phyloP scores from a whole-genome alignment of 1,140 invertebrate genomes.

The Drosophila kanapiae region DNA sequence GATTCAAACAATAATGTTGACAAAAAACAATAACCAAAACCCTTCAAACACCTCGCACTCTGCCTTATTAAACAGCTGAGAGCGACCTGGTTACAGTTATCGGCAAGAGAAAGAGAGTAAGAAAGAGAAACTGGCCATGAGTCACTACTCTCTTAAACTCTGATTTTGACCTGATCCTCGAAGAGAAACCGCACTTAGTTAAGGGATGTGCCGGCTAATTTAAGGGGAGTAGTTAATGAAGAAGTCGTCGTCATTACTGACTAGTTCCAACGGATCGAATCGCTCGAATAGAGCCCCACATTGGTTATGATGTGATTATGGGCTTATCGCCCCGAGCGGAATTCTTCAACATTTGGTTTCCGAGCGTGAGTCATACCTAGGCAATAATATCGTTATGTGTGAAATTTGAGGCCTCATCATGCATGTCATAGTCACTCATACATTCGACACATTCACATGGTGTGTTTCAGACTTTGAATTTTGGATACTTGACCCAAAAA shows the following conservation, averaged over 20 bases:
- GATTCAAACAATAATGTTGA: too few relatives aligned
- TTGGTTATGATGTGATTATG: slow-evolving; percentile 43
- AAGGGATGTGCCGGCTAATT: slow-evolving; percentile 25
- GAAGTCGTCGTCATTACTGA: slow-evolving; percentile 1
- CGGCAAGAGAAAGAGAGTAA: slow-evolving; percentile 19
- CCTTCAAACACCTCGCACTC: slow-evolving; percentile 17
- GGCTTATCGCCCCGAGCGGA: slow-evolving; percentile 51
- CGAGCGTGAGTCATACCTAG: slow-evolving; percentile 49
- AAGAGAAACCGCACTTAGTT: slow-evolving; percentile 30
- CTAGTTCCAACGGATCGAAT: slow-evolving; percentile 8
- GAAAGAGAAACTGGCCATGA: slow-evolving; percentile 29
- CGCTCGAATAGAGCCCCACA: slow-evolving; percentile 10
- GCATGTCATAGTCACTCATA: slow-evolving; percentile 33
- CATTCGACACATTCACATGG: slow-evolving; percentile 8
- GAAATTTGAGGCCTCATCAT: slow-evolving; percentile 47
- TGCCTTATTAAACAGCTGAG: not conserved
- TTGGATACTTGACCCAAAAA: slow-evolving; percentile 37
- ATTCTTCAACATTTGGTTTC: slow-evolving; percentile 35
- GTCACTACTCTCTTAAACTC: slow-evolving; percentile 48
- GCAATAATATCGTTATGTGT: slow-evolving; percentile 37
- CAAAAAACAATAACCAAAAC: slow-evolving; percentile 38
- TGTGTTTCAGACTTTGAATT: not conserved
- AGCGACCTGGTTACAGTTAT: slow-evolving; percentile 56
- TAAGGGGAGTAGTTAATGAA: slow-evolving; percentile 16
- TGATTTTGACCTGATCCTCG: slow-evolving; percentile 39